Evolutionary conservation across 2,888 invertebrate species (phyloP), one percentile per base, ranked within the genome.

Genomic region (Psococerastis gibbosa): DNA sequence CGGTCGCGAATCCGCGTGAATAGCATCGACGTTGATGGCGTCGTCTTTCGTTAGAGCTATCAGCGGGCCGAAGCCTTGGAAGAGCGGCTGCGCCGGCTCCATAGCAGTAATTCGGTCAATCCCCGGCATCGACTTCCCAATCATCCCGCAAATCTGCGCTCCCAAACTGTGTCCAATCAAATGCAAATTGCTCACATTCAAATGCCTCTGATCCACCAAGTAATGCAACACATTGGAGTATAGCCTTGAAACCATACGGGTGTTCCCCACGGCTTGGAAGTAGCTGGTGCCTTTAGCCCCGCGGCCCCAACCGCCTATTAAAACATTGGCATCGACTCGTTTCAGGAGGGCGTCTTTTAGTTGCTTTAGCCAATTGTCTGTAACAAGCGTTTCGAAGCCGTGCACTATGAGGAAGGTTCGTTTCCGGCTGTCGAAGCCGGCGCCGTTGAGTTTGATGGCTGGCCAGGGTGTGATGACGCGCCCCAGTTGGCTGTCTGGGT

Each of bases 51-150:
- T 70, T 46, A 76, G 53, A 8, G 68, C 62, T 47, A 73, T 66
- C 0, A 60, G 57, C 8, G 53, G 49, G 43, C 57, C 56, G 42
- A 54, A 54, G 2, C 57, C 58, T n/a, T 61, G 61, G 54, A 75
- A 76, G 50, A 73, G 74, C 0, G 73, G 73, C 45, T 73, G 71
- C 1, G 75, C 73, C 6, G 75, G 75, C 51, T 76, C 76, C 47
- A 76, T 55, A 33, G 73, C 75, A 63, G 70, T 70, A 35, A 70
- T 65, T 50, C 70, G 60, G 5, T 60, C 56, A 9, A 66, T 62
- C 47, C 60, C 61, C 4, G 65, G 68, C 2, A 71, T 51, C 38
- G 66, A 64, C 46, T 61, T 63, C 0, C 70, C 69, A 2, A 66
- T 65, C 46, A 66, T 70, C 0, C 71, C 69, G 16, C 65, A 67